Evolutionary conservation across 2,797 vertebrate species (phyloP), one percentile per base, ranked within the genome.

Genomic region (Chloroceryle inda): DNA sequence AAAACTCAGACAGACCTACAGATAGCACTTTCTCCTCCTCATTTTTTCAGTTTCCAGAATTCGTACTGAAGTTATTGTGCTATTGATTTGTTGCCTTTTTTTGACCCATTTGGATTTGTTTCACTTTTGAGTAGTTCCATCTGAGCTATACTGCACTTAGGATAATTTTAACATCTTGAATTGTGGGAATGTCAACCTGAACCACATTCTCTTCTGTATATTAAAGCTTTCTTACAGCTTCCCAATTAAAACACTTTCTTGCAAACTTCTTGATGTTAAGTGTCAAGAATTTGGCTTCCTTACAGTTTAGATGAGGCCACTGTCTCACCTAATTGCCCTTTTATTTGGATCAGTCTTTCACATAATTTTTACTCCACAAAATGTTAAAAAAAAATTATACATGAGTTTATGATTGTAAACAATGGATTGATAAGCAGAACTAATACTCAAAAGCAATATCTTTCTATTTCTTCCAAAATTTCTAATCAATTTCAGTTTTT

Each of bases 401-500:
- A 55, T 2, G 81, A 82, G 78, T 40, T 86, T 86, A 61, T 88
- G 78, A 97, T 78, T 94, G 94, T 52, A 88, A 94, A 80, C 22
- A 76, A 0, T 79, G 27, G 6, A 33, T 59, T 96, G 86, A 96
- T 87, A 75, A 95, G 68, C 91, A 88, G 26, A 81, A 47, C 78
- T 96, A 95, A 93, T 5, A 95, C 85, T 29, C 53, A 89, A 89
- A 73, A 95, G 52, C 50, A 82, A 78, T 7, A 35, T 38, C 44
- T 92, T 88, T 75, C 74, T 50, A 78, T 62, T 92, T 91, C 74
- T 93, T 94, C 72, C 73, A 84, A 72, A 94, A 95, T 96, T 93
- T 81, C 49, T 77, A 81, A 74, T 13, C 55, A 76, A 47, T 92
- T 95, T 90, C 80, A 66, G 24, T 27, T 93, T 96, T 95, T 74